Conservation (phyloP, 2,888 invertebrate genomes). For the Cyclophora punctaria region DNA sequence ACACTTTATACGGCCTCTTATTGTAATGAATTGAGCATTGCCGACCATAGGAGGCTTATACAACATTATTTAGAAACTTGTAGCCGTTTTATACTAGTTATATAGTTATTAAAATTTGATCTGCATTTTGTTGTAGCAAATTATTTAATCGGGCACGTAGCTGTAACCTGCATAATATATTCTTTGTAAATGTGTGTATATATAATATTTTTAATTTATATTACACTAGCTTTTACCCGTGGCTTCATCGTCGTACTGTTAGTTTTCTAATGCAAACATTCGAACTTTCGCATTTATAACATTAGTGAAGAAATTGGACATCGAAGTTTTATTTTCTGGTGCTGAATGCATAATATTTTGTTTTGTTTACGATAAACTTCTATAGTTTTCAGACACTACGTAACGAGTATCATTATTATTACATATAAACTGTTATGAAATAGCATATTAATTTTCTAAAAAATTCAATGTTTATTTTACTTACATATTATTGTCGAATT, state of each 20-base stretch:
- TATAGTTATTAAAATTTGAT: too few species aligned
- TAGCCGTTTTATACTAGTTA: too few species aligned
- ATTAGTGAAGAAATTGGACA: constrained; percentile 22
- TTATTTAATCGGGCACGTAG: background rate
- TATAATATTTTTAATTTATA: constrained; percentile 43
- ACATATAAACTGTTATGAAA: too few species aligned
- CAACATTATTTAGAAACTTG: too few species aligned
- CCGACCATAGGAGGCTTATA: too few species aligned
- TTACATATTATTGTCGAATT: constrained; percentile 28
- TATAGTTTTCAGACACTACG: constrained; percentile 15
- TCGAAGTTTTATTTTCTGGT: constrained; percentile 50
- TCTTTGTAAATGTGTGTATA: constrained; percentile 62
- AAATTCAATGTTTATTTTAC: constrained; percentile 17
- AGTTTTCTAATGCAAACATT: too few species aligned
- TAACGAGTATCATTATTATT: constrained; percentile 5
- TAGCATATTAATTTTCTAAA: too few species aligned
- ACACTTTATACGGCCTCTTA: too few species aligned
- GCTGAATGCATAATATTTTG: constrained; percentile 45
- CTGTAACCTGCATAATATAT: constrained; percentile 19
- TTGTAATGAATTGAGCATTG: too few species aligned
- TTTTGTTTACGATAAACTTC: constrained; percentile 27
- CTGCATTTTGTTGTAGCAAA: too few species aligned
- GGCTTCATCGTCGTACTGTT: too few species aligned
- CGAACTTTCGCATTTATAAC: constrained; percentile 34
- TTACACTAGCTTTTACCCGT: too few species aligned